Conservation (phyloP, 2,888 invertebrate species). For the Oasisia sp. region DNA sequence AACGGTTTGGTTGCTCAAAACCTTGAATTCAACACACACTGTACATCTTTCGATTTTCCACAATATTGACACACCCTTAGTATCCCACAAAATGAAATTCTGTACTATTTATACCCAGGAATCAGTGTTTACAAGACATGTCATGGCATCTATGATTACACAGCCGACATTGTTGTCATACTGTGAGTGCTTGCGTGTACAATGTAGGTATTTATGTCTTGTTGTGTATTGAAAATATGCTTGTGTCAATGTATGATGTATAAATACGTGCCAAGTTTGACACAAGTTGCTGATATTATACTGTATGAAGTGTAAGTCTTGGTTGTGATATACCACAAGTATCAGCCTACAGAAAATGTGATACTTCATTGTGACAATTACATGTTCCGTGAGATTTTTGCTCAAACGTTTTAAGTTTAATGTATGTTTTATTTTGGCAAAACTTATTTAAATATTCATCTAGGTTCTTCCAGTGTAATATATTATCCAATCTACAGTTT, state of each 20-base stretch:
- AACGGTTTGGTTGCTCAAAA: too few species aligned
- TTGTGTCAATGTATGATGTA: background rate
- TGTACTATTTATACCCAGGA: background rate
- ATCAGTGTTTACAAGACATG: background rate
- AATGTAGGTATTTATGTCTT: background rate
- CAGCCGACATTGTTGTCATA: background rate
- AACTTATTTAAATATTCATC: background rate
- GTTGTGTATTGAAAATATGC: background rate
- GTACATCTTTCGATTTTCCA: background rate
- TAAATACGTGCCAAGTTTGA: background rate
- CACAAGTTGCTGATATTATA: background rate
- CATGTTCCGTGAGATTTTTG: background rate
- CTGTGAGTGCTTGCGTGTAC: background rate
- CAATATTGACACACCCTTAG: background rate
- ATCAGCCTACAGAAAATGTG: background rate
- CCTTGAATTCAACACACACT: background rate
- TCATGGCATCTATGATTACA: background rate
- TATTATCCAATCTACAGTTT: constrained; percentile 17
- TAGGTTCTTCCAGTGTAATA: background rate
- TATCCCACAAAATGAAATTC: background rate
- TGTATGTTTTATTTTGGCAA: background rate
- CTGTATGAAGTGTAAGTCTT: background rate
- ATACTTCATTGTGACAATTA: background rate
- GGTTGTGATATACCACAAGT: background rate
- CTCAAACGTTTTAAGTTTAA: background rate